Evolutionary conservation across 2,888 invertebrate species (phyloP).

Genomic region (Caenorhabditis sp.): DNA sequence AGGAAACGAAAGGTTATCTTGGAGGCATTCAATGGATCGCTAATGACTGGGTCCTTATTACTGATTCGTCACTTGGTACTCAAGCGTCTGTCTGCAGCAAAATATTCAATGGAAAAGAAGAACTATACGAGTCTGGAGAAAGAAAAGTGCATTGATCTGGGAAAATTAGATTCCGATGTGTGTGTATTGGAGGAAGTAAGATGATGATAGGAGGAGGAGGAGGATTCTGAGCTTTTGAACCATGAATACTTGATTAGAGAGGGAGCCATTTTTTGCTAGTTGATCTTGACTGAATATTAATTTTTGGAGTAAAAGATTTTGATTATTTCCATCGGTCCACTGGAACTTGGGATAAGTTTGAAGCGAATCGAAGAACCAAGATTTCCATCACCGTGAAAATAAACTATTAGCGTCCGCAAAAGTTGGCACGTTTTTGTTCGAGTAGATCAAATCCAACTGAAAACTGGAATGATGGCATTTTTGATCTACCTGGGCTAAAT

Average conservation of each 20-base stretch:
- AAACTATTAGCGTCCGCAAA: no score
- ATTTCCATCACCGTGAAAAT: no score
- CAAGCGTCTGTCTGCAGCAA: conserved; percentile 3
- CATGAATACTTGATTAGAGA: conserved; percentile 3
- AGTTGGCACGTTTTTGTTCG: no score
- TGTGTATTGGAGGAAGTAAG: background rate
- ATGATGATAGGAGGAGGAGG: background rate
- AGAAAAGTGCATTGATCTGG: conserved; percentile 38
- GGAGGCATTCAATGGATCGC: no score
- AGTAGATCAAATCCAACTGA: no score
- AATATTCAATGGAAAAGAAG: conserved; percentile 5
- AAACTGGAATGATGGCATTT: no score
- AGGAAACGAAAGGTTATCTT: no score
- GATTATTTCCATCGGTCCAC: no score
- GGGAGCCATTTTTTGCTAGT: background rate
- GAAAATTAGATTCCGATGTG: conserved; percentile 18
- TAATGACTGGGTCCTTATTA: background rate
- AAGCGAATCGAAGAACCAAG: no score
- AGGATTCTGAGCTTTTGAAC: conserved; percentile 19
- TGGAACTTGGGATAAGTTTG: no score
- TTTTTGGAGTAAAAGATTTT: background rate
- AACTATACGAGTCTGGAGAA: conserved; percentile 21
- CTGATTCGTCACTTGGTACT: background rate
- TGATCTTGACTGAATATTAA: background rate
- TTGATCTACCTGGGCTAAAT: no score